phyloP scores from a whole-genome alignment of 2,113 vertebrate species.

The Galemys pyrenaicus region DNA sequence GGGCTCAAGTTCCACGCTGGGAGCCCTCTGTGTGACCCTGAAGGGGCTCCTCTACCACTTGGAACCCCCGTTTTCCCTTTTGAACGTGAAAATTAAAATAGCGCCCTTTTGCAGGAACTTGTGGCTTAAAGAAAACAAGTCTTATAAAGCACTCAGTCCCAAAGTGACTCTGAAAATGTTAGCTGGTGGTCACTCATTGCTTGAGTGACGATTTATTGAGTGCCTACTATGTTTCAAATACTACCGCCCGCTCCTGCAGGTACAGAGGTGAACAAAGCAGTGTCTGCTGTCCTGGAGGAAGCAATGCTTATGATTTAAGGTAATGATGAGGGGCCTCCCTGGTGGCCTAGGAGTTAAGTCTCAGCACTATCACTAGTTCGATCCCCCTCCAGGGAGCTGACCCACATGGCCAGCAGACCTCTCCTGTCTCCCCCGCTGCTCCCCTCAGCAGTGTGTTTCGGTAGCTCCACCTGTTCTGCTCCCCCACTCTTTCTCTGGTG shows the following conservation, averaged over 20 bases:
- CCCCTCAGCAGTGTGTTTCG: too few relatives aligned
- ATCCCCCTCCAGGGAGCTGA: too few relatives aligned
- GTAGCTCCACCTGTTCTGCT: too few relatives aligned
- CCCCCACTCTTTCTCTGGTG: too few relatives aligned
- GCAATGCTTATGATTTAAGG: too few relatives aligned
- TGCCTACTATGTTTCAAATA: rapidly evolving
- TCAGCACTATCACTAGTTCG: too few relatives aligned
- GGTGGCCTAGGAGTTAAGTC: too few relatives aligned
- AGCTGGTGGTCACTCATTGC: neutral
- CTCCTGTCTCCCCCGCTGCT: too few relatives aligned
- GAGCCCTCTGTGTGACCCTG: neutral
- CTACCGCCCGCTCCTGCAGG: too few relatives aligned
- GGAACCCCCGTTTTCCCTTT: neutral
- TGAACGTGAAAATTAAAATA: neutral
- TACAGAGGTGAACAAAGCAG: neutral
- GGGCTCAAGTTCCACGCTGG: too few relatives aligned
- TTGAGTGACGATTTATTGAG: neutral
- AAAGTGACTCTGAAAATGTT: neutral
- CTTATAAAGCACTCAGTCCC: neutral
- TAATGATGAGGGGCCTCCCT: too few relatives aligned
- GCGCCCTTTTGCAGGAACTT: neutral
- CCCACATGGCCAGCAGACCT: too few relatives aligned
- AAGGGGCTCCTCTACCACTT: rapidly evolving
- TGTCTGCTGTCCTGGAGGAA: rapidly evolving
- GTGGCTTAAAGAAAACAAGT: neutral